Percentiles rank a stretch among this genome's conserved stretches.
Evolutionary conservation across 2,113 vertebrate species (phyloP).

Genomic region (Nipponia nippon): DNA sequence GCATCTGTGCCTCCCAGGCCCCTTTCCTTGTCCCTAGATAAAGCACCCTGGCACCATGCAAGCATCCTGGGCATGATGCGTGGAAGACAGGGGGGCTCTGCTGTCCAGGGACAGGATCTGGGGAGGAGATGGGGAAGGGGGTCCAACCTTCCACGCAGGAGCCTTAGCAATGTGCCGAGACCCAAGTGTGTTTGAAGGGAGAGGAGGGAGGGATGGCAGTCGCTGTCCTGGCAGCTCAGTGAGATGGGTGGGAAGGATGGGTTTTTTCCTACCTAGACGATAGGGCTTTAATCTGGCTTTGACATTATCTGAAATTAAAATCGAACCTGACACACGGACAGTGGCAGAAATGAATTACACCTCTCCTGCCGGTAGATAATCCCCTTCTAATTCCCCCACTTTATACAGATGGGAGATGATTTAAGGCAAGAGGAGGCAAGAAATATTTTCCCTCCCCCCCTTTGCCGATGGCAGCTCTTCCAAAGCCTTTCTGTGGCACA

Average conservation of each 20-base stretch:
- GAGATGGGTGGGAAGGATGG: background rate
- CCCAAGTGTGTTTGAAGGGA: background rate
- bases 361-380: conserved; percentile 56
- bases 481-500: background rate
- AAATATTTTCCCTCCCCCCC: background rate
- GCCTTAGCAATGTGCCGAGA: background rate
- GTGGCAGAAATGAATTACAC: conserved; percentile 52
- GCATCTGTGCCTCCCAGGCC: background rate
- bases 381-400: conserved; percentile 28
- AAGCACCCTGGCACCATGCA: background rate
- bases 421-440: background rate
- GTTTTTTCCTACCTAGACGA: background rate
- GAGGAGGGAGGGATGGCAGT: background rate
- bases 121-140: background rate
- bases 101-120: background rate
- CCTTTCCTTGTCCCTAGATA: background rate
- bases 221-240: background rate
- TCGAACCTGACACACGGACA: conserved; percentile 66
- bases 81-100: background rate
- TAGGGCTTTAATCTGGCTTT: conserved; percentile 56
- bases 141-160: background rate
- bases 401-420: conserved; percentile 36
- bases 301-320: conserved; percentile 82
- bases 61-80: background rate
- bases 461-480: background rate